phyloP scores from a whole-genome alignment of 2,797 vertebrate genomes.

The Cossypha dichroa region DNA sequence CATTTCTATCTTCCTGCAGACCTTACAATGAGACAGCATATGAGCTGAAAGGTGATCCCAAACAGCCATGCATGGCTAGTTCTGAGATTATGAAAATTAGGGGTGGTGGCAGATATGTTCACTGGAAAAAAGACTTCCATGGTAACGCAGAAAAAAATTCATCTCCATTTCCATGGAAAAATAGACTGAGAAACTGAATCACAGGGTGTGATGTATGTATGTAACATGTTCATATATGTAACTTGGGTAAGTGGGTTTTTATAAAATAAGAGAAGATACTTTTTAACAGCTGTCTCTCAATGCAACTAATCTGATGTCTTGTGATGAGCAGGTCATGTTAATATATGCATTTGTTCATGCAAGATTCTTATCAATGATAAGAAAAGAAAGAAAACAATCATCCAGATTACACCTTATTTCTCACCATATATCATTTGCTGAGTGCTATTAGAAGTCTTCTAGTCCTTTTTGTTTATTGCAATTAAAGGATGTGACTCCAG shows the following conservation, averaged over 20 bases:
- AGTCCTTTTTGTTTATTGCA: background rate
- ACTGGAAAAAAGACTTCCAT: background rate
- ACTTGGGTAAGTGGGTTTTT: background rate
- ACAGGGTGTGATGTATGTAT: background rate
- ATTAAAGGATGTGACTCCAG: background rate
- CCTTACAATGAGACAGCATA: background rate
- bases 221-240: background rate
- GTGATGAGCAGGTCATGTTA: background rate
- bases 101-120: background rate
- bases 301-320: background rate
- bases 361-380: background rate
- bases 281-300: background rate
- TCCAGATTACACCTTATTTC: background rate
- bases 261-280: background rate
- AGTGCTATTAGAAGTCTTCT: background rate
- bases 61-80: slow-evolving; percentile 4
- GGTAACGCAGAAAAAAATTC: background rate
- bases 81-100: background rate
- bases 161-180: background rate
- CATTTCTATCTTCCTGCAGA: background rate
- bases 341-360: background rate
- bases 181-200: background rate
- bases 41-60: background rate
- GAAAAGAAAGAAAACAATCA: background rate
- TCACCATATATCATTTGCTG: background rate